Conservation (phyloP, 2,888 invertebrate genomes). For the Parnassius glacialis region DNA sequence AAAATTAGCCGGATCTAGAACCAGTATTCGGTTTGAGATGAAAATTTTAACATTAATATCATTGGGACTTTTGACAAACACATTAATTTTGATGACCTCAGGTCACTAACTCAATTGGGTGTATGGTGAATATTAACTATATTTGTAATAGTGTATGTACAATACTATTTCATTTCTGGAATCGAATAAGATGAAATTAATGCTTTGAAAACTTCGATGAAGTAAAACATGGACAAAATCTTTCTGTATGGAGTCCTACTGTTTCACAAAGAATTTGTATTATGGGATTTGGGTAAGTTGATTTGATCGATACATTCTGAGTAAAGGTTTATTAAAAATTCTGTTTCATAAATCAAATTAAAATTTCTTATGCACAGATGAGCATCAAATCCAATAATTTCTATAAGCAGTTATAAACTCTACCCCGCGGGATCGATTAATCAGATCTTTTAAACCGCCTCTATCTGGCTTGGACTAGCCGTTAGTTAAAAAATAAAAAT, state of each 20-base stretch:
- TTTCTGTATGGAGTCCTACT: no score
- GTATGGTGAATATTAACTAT: no score
- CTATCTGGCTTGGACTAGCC: constrained; percentile 36
- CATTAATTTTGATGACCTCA: not conserved
- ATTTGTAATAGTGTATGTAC: no score
- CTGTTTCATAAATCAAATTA: constrained; percentile 24
- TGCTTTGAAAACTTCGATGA: no score
- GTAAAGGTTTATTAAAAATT: constrained; percentile 11
- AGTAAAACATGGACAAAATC: no score
- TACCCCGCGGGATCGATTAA: constrained; percentile 43
- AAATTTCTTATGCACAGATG: constrained; percentile 32
- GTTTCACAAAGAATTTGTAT: no score
- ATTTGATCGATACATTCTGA: not conserved
- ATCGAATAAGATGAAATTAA: no score
- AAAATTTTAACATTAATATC: constrained; percentile 11
- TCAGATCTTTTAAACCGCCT: constrained; percentile 44
- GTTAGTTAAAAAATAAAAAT: constrained; percentile 40
- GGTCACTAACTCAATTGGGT: not conserved
- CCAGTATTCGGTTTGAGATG: constrained; percentile 19
- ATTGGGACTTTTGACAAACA: constrained; percentile 9
- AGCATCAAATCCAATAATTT: constrained; percentile 33
- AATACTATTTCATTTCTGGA: no score
- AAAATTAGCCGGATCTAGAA: constrained; percentile 27
- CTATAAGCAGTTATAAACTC: constrained; percentile 23
- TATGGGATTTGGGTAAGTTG: not conserved